phyloP scores from a whole-genome alignment of 2,888 invertebrate species.

The Hirtodrosophila duncani region DNA sequence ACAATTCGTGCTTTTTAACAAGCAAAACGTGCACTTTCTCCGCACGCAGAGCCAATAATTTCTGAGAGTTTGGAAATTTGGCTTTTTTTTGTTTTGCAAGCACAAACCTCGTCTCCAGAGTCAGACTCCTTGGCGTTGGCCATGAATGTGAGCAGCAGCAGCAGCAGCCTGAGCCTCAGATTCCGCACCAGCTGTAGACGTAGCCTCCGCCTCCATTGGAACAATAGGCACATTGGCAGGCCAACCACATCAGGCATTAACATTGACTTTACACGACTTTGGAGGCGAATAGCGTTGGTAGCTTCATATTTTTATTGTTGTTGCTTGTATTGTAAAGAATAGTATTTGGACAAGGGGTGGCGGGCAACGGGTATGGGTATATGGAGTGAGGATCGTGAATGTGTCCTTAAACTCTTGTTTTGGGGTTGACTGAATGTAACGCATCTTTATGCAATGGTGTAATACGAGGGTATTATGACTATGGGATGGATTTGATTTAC shows the following conservation, averaged over 20 bases:
- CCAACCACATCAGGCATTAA: slow-evolving; percentile 62
- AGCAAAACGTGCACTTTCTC: slow-evolving; percentile 77
- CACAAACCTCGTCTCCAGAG: slow-evolving; percentile 23
- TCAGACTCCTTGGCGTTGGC: slow-evolving; percentile 21
- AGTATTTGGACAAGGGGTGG: no score
- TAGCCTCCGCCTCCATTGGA: slow-evolving; percentile 43
- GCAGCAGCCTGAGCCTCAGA: no score
- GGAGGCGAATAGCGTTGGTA: slow-evolving; percentile 60
- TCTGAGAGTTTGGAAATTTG: slow-evolving; percentile 24
- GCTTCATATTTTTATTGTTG: slow-evolving; percentile 74
- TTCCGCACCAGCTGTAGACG: no score
- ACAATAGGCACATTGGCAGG: slow-evolving; percentile 49
- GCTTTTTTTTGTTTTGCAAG: slow-evolving; percentile 25
- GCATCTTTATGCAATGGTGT: slow-evolving; percentile 19
- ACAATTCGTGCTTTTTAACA: slow-evolving; percentile 75
- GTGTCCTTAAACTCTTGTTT: slow-evolving; percentile 59
- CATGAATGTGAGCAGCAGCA: slow-evolving; percentile 7
- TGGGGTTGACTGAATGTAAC: slow-evolving; percentile 15
- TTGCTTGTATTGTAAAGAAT: slow-evolving; percentile 66
- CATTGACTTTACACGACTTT: slow-evolving; percentile 77
- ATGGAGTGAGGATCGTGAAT: slow-evolving; percentile 54
- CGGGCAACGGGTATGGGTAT: no score
- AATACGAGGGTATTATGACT: slow-evolving; percentile 1
- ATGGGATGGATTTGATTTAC: background rate
- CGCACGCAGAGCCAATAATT: slow-evolving; percentile 77